A percentile compares a stretch with the other conserved stretches of the same genome.
Evolutionary conservation across 23 tunicate species (phyloP).

Genomic region (Clavelina lepadiformis): DNA sequence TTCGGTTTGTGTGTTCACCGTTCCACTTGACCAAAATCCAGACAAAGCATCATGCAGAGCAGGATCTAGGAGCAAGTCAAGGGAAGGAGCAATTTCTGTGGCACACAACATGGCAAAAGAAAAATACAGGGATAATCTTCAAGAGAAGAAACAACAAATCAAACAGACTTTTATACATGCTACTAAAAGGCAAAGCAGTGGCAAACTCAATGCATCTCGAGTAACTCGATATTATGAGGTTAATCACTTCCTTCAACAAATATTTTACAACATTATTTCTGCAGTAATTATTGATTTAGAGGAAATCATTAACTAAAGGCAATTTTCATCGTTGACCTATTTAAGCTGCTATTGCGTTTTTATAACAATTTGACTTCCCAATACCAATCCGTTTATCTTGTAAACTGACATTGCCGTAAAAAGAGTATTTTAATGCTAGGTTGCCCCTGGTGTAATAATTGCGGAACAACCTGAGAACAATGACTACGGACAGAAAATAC

Average conservation of each 20-base stretch:
- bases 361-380: too few relatives aligned
- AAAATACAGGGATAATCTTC: slow-evolving; percentile 24
- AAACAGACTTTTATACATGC: slow-evolving; percentile 5
- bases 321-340: too few relatives aligned
- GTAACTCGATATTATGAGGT: slow-evolving; percentile 27
- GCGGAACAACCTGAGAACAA: slow-evolving; percentile 40
- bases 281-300: not conserved
- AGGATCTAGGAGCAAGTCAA: not conserved
- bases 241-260: not conserved
- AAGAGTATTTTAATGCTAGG: slow-evolving; percentile 18
- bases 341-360: too few relatives aligned
- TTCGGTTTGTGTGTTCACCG: slow-evolving; percentile 1
- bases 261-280: not conserved
- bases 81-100: slow-evolving; percentile 5
- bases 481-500: not conserved
- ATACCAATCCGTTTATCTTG: not conserved
- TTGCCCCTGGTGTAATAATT: slow-evolving; percentile 58
- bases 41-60: not conserved
- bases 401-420: not conserved
- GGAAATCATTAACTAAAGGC: too few relatives aligned
- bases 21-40: slow-evolving; percentile 5
- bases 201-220: not conserved
- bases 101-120: slow-evolving; percentile 3
- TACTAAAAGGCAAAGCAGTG: slow-evolving; percentile 13
- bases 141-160: slow-evolving; percentile 18